Evolutionary conservation across 2,113 vertebrate species (phyloP), one percentile per base, ranked within the genome.

Genomic region (Oreochromis tanganicae): DNA sequence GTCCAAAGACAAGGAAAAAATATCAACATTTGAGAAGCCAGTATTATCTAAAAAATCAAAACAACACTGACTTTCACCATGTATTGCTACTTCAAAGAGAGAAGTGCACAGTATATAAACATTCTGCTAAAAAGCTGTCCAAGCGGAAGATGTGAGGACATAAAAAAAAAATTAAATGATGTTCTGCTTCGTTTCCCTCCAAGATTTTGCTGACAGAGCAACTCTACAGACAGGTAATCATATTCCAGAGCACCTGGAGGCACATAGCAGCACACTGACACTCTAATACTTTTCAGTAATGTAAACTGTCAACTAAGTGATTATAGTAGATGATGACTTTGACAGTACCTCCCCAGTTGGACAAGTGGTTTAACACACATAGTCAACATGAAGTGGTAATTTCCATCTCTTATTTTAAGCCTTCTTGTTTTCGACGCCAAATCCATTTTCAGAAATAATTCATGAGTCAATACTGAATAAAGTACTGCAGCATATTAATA

Each of bases 141-240:
- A 80, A 68, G 48, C 55, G 38, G 34, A 36, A 78, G 73, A 32
- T 41, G 82, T 71, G 68, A 82, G 21, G 21, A 61, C 16, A 16
- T 21, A 27, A 57, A 85, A 86, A 87, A 82, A 87, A 55, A 71
- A 38, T 9, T 55, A 78, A 91, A 92, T 83, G 29, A 81, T 19
- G 54, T 86, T 85, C 71, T 86, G 89, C 81, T 84, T 81, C 9
- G 57, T 90, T 87, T 87, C 84, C 68, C 54, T 57, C 78, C 54
- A 13, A 63, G 68, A 87, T 56, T 89, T 38, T 90, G 89, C 93
- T 88, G 90, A 94, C 89, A 71, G 27, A 24, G 88, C 91, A 94
- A 84, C 52, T 19, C 66, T 71, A 71, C 84, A 85, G 88, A 87
- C 78, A 29, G 55, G 89, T 92, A 91, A 93, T 92, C 85, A 90